phyloP scores from a whole-genome alignment of 2,797 vertebrate species.

The Eulemur albifrons region DNA sequence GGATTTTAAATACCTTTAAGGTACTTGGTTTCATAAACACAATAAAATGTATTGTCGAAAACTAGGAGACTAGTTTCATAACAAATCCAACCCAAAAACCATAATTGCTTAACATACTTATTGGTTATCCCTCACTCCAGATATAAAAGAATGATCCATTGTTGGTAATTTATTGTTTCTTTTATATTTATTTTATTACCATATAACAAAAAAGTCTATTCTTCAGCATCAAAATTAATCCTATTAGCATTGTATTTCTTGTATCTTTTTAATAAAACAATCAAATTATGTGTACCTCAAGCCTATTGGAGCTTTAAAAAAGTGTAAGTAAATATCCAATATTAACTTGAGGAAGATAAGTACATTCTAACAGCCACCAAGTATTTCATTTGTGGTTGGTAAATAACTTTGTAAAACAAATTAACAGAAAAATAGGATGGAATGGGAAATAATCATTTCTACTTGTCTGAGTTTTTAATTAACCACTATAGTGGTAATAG shows the following conservation, averaged over 20 bases:
- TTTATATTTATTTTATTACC: neutral
- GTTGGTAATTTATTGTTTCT: neutral
- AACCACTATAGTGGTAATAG: constrained; percentile 18
- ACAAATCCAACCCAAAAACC: neutral
- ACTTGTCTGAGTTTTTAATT: constrained; percentile 47
- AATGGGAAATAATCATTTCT: constrained; percentile 28
- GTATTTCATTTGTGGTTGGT: neutral
- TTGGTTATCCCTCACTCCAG: neutral
- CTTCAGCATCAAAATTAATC: neutral
- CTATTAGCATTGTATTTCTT: neutral
- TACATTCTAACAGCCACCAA: neutral
- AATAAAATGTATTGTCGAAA: neutral
- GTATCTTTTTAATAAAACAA: neutral
- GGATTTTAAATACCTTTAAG: neutral
- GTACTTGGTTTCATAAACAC: neutral
- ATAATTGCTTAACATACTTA: neutral
- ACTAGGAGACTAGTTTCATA: neutral
- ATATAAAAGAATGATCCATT: neutral
- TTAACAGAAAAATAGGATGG: neutral
- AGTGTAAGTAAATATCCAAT: neutral
- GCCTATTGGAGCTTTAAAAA: neutral
- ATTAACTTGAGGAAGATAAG: neutral
- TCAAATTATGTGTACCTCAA: neutral
- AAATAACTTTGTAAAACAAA: constrained; percentile 45
- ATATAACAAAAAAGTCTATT: neutral